These are phyloP conservation scores for Xanthia icteritia DNA, from an alignment of 2,888 invertebrate genomes.

Conservation along the genomic window DNA sequence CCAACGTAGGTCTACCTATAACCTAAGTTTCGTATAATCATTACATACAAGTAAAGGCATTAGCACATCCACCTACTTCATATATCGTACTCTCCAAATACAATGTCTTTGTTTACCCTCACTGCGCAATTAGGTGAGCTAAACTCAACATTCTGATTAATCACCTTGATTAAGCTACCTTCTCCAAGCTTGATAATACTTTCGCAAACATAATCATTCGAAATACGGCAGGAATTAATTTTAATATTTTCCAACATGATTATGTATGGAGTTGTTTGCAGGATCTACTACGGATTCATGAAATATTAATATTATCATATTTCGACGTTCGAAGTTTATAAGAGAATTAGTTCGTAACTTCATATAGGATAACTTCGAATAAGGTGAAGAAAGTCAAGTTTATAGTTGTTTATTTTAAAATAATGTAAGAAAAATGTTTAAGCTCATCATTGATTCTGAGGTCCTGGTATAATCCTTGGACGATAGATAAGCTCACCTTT, in stretches of 20 bases:
- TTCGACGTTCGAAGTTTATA: constrained; percentile 48
- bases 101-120: constrained; percentile 19
- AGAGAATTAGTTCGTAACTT: constrained; percentile 57
- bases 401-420: constrained; percentile 21
- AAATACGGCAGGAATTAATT: constrained; percentile 49
- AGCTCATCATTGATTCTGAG: background rate
- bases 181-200: constrained; percentile 10
- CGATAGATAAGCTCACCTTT: background rate
- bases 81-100: too few relatives aligned
- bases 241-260: constrained; percentile 41
- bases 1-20: too few relatives aligned
- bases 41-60: background rate
- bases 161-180: constrained; percentile 27
- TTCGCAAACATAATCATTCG: constrained; percentile 31
- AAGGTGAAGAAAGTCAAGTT: constrained; percentile 21
- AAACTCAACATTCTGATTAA: constrained; percentile 36
- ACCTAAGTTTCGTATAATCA: background rate
- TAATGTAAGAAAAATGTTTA: background rate
- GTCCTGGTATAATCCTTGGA: background rate
- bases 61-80: background rate
- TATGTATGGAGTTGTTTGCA: constrained; percentile 28
- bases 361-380: constrained; percentile 32
- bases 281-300: constrained; percentile 51
- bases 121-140: background rate
- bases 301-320: constrained; percentile 58